Conservation (phyloP, 2,888 invertebrate genomes). For the Cheilosia urbana region DNA sequence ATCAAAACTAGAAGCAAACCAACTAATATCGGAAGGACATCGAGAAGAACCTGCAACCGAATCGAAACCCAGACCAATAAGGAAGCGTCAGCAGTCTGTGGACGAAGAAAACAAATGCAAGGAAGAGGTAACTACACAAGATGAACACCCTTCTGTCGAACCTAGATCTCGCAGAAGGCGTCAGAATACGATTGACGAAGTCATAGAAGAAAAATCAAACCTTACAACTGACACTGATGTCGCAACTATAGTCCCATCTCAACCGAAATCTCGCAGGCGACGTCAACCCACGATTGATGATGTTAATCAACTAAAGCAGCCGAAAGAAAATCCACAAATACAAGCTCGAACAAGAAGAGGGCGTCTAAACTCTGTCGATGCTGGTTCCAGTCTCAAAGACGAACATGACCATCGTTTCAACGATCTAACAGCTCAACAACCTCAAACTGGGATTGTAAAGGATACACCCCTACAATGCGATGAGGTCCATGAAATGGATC, state of each 20-base stretch:
- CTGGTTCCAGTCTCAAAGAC: background rate
- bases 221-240: background rate
- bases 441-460: too few species aligned
- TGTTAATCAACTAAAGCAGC: background rate
- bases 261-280: background rate
- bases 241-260: background rate
- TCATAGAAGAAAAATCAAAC: too few species aligned
- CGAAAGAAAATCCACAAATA: background rate
- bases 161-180: background rate
- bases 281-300: conserved; percentile 1
- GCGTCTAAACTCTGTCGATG: conserved; percentile 13
- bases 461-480: background rate
- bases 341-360: background rate
- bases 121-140: too few species aligned
- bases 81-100: too few species aligned
- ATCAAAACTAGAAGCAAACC: background rate
- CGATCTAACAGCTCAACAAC: background rate
- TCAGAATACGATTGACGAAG: too few species aligned
- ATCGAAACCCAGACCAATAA: too few species aligned
- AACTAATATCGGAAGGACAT: too few species aligned
- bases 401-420: background rate
- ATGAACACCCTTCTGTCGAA: too few species aligned
- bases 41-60: too few species aligned
- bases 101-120: too few species aligned
- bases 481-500: background rate